Conservation (phyloP, 2,797 vertebrate genomes). For the Coluber constrictor region DNA sequence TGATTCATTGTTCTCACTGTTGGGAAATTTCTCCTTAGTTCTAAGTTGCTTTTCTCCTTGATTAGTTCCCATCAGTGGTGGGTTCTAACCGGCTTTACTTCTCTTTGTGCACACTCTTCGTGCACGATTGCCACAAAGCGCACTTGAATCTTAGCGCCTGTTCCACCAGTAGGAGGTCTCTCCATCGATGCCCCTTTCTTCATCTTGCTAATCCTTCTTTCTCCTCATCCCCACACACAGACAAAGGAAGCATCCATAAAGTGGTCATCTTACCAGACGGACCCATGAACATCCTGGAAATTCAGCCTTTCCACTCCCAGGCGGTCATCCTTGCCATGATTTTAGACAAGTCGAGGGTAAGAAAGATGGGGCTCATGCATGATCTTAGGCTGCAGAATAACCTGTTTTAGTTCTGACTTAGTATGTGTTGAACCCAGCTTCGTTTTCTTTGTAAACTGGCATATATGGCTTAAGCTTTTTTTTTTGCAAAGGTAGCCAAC, state of each 20-base stretch:
- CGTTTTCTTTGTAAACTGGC: not conserved
- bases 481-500: not conserved
- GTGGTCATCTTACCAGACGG: constrained; percentile 48
- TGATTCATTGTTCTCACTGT: too few relatives aligned
- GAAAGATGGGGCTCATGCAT: not conserved
- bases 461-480: too few relatives aligned
- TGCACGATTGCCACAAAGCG: too few relatives aligned
- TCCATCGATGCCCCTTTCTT: not conserved
- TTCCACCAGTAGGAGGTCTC: not conserved
- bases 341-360: constrained; percentile 64
- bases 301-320: constrained; percentile 62
- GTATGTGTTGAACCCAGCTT: not conserved
- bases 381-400: too few relatives aligned
- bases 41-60: too few relatives aligned
- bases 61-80: too few relatives aligned
- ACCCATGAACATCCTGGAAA: constrained; percentile 69
- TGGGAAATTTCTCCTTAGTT: too few relatives aligned
- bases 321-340: constrained; percentile 64
- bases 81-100: too few relatives aligned
- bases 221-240: constrained; percentile 44
- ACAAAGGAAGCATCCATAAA: constrained; percentile 74
- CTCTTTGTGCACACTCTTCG: too few relatives aligned
- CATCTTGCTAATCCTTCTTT: not conserved
- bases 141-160: too few relatives aligned
- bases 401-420: not conserved